Evolutionary conservation across 2,888 invertebrate species (phyloP).

Genomic region (Parapristionchus giblindavisi): DNA sequence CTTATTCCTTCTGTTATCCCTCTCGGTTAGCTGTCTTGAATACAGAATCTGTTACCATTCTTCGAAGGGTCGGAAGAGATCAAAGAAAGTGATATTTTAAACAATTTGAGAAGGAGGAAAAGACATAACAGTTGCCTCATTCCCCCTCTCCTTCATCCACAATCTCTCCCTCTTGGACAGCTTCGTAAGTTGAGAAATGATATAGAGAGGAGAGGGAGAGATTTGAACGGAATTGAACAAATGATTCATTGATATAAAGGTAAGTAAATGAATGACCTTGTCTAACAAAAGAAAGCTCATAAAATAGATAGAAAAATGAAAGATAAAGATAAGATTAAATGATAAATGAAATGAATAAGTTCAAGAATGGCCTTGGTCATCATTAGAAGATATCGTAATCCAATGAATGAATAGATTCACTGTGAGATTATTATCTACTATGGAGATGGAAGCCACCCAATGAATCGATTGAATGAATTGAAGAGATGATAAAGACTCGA

Average conservation of each 20-base stretch:
- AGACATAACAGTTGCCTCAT: constrained; percentile 1
- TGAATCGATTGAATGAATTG: background rate
- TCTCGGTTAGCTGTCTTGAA: no score
- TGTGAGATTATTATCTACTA: no score
- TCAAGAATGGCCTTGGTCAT: background rate
- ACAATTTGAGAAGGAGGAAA: background rate
- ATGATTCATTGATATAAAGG: background rate
- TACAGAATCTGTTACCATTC: constrained; percentile 12
- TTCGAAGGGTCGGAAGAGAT: background rate
- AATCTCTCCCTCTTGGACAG: background rate
- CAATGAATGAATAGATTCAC: background rate
- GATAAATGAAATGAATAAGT: background rate
- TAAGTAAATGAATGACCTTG: background rate
- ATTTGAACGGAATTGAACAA: constrained; percentile 7
- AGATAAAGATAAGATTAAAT: background rate
- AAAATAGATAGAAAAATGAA: no score
- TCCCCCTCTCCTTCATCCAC: background rate
- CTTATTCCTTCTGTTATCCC: constrained; percentile 26
- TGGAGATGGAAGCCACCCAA: no score
- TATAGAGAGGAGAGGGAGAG: no score
- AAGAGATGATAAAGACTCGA: background rate
- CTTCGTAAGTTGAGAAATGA: constrained; percentile 32
- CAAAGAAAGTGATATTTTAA: constrained; percentile 1
- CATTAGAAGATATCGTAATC: background rate
- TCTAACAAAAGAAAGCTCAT: no score